These are phyloP conservation scores for Eupeodes latifasciatus DNA, from an alignment of 2,888 invertebrate genomes.

Conservation along the genomic window DNA sequence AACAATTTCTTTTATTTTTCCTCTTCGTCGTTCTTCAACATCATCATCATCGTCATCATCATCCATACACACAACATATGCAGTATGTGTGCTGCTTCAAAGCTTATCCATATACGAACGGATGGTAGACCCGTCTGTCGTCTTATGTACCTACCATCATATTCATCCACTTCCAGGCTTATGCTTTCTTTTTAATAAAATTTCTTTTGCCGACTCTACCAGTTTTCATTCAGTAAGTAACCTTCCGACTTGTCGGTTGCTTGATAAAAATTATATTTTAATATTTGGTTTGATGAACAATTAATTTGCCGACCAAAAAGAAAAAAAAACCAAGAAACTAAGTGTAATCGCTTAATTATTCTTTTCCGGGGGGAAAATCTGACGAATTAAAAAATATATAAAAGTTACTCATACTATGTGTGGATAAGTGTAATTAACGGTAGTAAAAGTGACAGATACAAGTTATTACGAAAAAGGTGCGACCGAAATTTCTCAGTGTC, in stretches of 20 bases:
- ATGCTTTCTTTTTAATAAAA: conserved; percentile 77
- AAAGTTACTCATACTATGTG: not conserved
- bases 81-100: conserved; percentile 7
- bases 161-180: conserved; percentile 72
- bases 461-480: conserved; percentile 22
- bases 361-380: conserved; percentile 52
- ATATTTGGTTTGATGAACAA: conserved; percentile 46
- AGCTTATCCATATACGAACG: conserved; percentile 48
- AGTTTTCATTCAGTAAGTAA: conserved; percentile 76
- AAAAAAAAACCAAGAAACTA: not conserved
- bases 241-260: conserved; percentile 75
- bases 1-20: conserved; percentile 63
- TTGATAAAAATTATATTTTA: conserved; percentile 32
- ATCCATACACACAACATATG: conserved; percentile 58
- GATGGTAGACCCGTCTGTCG: conserved; percentile 27
- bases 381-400: not conserved
- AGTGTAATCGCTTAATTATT: conserved; percentile 72
- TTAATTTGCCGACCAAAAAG: conserved; percentile 61
- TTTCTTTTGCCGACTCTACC: conserved; percentile 75
- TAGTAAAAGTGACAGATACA: conserved; percentile 19
- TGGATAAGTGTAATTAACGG: not conserved
- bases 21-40: conserved; percentile 38
- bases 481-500: not conserved
- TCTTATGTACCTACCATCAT: conserved; percentile 64
- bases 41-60: conserved; percentile 19